A percentile compares a stretch with the other conserved stretches of the same genome.
These are phyloP conservation scores for Cerastis leucographa DNA, from an alignment of 2,888 invertebrate genomes.

Conservation along the genomic window DNA sequence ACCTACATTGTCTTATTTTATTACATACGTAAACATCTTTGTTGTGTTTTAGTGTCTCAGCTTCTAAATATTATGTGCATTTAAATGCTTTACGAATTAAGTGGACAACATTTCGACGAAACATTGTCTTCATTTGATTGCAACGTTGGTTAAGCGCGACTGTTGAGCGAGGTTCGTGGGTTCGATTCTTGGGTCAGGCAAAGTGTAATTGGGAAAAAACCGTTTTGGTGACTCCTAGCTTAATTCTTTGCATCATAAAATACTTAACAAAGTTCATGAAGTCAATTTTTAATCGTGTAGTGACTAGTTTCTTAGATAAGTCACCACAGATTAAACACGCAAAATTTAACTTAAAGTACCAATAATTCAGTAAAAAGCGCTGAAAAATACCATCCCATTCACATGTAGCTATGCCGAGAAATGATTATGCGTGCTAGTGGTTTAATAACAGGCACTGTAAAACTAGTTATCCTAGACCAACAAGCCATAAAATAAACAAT, in stretches of 20 bases:
- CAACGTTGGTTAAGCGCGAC: too few species aligned
- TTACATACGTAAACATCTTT: slow-evolving; percentile 36
- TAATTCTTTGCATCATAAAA: too few species aligned
- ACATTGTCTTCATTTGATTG: neutral
- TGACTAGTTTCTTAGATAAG: neutral
- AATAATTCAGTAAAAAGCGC: too few species aligned
- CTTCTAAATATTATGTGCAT: slow-evolving; percentile 19
- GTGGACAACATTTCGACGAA: slow-evolving; percentile 1
- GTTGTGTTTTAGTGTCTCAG: slow-evolving; percentile 19
- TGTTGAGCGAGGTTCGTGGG: too few species aligned
- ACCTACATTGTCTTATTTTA: slow-evolving; percentile 37
- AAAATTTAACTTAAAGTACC: slow-evolving; percentile 6
- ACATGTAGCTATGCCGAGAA: neutral
- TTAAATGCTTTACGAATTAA: slow-evolving; percentile 26
- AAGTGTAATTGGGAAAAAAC: too few species aligned
- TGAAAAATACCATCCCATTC: slow-evolving; percentile 8
- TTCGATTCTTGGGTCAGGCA: too few species aligned
- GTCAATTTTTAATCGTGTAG: too few species aligned
- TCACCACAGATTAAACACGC: slow-evolving; percentile 11
- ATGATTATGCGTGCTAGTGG: slow-evolving; percentile 20
- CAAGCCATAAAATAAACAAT: slow-evolving; percentile 48
- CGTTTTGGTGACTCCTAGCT: too few species aligned
- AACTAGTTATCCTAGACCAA: slow-evolving; percentile 39
- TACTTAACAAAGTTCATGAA: neutral
- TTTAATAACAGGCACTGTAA: slow-evolving; percentile 36